Percentiles rank a stretch among this genome's conserved stretches.
Evolutionary conservation across 2,797 vertebrate genomes (phyloP).

Genomic region (Pangasius macronema): DNA sequence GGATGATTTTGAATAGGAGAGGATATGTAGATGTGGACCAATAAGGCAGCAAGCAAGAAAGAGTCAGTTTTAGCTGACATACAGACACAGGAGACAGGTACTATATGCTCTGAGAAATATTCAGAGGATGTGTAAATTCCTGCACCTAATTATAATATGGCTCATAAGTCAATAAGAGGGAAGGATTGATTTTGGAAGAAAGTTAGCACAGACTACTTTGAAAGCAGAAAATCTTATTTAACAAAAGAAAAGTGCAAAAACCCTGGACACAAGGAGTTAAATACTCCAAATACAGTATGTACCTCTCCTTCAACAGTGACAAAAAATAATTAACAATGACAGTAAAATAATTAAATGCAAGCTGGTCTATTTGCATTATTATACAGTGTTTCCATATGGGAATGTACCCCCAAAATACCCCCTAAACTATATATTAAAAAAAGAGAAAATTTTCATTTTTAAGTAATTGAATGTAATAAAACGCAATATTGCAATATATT

Average conservation of each 20-base stretch:
- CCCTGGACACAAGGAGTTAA: background rate
- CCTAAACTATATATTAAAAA: background rate
- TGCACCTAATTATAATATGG: background rate
- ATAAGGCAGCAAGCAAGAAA: background rate
- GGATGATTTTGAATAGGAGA: background rate
- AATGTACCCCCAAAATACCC: background rate
- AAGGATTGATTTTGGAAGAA: background rate
- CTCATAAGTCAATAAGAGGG: background rate
- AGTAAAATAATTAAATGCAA: background rate
- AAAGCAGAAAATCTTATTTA: background rate
- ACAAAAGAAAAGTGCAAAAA: background rate
- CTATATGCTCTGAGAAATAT: too few relatives aligned
- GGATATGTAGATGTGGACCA: background rate
- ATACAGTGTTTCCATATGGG: background rate
- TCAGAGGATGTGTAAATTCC: too few relatives aligned
- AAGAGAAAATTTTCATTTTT: background rate
- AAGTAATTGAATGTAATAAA: background rate
- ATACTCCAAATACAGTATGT: background rate
- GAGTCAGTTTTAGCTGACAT: background rate
- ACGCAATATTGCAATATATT: background rate
- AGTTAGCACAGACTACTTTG: background rate
- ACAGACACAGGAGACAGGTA: background rate
- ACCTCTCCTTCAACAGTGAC: background rate
- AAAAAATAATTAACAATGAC: background rate
- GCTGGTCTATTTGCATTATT: background rate